Base-by-base conservation (phyloP, 1,140 invertebrate species). In the Hermetia illucens region DNA sequence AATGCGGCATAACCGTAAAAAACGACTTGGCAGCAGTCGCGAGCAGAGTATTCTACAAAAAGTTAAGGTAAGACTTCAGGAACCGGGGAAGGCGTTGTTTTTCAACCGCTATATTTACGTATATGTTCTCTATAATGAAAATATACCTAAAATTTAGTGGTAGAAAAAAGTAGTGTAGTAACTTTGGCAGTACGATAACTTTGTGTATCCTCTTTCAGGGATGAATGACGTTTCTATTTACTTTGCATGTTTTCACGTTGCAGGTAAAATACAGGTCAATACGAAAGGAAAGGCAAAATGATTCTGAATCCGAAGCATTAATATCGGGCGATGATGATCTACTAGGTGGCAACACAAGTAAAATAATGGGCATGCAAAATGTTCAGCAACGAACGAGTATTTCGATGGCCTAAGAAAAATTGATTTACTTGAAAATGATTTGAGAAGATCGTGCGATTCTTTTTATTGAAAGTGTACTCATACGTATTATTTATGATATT, bases 1-100 rank as follows among this genome's bases (percentile, higher is more conserved):
- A 18, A 85, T 83, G 77, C 56, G 50, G 46, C 59, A 39, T 41
- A 55, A 36, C 18, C 17, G 19, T 10, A 21, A 36, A 6, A 12
- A 21, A 12, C 18, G 18, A 4, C n/a, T n/a, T n/a, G n/a, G n/a
- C n/a, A n/a, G n/a, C n/a, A n/a, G n/a, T n/a, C n/a, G n/a, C n/a
- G n/a, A n/a, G n/a, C n/a, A n/a, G n/a, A n/a, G n/a, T n/a, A n/a
- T n/a, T n/a, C n/a, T n/a, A n/a, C n/a, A n/a, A n/a, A n/a, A n/a
- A n/a, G n/a, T n/a, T n/a, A 36, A 18, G 20, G 9, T 10, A 4
- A 12, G 16, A 4, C 20, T 18, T 34, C 17, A 8, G 24, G 6
- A 8, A 25, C 24, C 6, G n/a, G 6, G 24, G 6, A n/a, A 8
- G 6, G n/a, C 6, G 24, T 6, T 25, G 24, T 6, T 34, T 3